phyloP scores from a whole-genome alignment of 2,888 invertebrate species.

The Gandaritis pyraliata region DNA sequence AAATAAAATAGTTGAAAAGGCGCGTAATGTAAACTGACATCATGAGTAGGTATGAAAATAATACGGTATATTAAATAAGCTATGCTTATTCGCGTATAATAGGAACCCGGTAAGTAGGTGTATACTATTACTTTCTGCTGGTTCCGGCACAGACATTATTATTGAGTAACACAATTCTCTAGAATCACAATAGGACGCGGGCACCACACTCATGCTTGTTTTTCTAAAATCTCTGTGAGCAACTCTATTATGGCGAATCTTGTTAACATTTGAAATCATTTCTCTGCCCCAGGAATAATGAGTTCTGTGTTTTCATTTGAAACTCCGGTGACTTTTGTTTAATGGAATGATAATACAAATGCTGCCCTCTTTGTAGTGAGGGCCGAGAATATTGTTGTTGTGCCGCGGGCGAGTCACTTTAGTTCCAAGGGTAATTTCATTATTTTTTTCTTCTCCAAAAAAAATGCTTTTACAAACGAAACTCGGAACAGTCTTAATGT shows the following conservation, averaged over 20 bases:
- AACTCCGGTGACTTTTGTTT: slow-evolving; percentile 83
- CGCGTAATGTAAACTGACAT: slow-evolving; percentile 29
- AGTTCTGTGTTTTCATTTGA: slow-evolving; percentile 83
- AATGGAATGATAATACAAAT: slow-evolving; percentile 84
- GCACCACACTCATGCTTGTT: slow-evolving; percentile 68
- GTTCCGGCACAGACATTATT: slow-evolving; percentile 29
- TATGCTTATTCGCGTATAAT: background rate
- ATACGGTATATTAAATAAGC: background rate
- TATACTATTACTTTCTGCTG: slow-evolving; percentile 12
- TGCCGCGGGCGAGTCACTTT: slow-evolving; percentile 78
- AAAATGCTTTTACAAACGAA: slow-evolving; percentile 67
- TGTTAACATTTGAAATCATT: slow-evolving; percentile 84
- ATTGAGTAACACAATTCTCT: slow-evolving; percentile 63
- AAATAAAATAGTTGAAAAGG: slow-evolving; percentile 35
- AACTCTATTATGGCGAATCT: slow-evolving; percentile 81
- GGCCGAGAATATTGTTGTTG: slow-evolving; percentile 77
- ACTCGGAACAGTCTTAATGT: slow-evolving; percentile 68
- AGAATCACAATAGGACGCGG: slow-evolving; percentile 56
- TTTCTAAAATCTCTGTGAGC: slow-evolving; percentile 81
- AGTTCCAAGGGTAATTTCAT: slow-evolving; percentile 79
- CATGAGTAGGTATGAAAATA: slow-evolving; percentile 30
- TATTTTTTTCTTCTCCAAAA: slow-evolving; percentile 67
- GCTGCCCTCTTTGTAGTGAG: slow-evolving; percentile 80
- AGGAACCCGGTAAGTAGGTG: background rate
- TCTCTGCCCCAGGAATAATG: slow-evolving; percentile 80